These are phyloP conservation scores for Drosophila anomelani DNA, from an alignment of 2,888 invertebrate species.

Conservation along the genomic window DNA sequence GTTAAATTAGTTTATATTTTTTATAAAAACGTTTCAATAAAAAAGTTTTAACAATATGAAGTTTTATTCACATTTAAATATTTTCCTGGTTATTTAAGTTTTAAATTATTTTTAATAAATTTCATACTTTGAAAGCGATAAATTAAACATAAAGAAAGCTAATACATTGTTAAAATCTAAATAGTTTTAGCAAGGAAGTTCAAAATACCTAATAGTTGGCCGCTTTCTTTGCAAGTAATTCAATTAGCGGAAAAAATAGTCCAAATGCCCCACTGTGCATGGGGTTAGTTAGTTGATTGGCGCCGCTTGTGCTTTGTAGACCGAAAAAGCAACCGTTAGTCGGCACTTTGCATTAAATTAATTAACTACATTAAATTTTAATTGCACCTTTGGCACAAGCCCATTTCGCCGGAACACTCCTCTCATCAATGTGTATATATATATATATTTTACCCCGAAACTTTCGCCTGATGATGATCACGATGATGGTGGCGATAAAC, in stretches of 20 bases:
- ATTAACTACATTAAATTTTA: constrained; percentile 74
- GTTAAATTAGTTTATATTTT: too few relatives aligned
- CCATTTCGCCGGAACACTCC: constrained; percentile 21
- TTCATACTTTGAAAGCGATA: not conserved
- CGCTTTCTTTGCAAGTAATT: not conserved
- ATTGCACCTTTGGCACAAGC: constrained; percentile 62
- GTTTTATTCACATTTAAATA: not conserved
- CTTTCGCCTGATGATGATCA: constrained; percentile 59
- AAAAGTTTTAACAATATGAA: too few relatives aligned
- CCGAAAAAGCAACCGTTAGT: constrained; percentile 35
- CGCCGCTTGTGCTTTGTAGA: constrained; percentile 34
- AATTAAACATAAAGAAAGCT: too few relatives aligned
- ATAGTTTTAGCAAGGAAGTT: not conserved
- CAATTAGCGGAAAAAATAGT: not conserved
- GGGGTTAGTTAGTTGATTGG: constrained; percentile 28
- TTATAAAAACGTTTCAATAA: too few relatives aligned
- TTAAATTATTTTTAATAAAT: not conserved
- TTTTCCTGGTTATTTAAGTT: not conserved
- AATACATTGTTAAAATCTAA: too few relatives aligned
- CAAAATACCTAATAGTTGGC: not conserved
- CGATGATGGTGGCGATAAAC: constrained; percentile 45
- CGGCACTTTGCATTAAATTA: constrained; percentile 64
- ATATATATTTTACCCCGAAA: constrained; percentile 25
- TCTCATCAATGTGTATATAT: constrained; percentile 10
- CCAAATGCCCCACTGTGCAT: constrained; percentile 29